These are phyloP conservation scores for Odontocolon sp. DNA, from an alignment of 2,888 invertebrate species.

Conservation along the genomic window DNA sequence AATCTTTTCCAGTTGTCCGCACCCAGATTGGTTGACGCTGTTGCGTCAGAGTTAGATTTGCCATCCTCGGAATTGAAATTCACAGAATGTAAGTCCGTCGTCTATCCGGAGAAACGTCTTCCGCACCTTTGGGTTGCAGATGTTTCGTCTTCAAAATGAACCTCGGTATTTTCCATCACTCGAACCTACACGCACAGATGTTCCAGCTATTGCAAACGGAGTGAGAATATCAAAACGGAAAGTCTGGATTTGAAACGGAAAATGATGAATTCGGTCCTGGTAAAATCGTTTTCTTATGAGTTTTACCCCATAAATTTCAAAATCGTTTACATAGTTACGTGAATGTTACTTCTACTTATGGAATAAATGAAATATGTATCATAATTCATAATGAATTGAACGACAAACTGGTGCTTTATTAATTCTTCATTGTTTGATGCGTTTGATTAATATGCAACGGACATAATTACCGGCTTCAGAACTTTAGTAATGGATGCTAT, in stretches of 20 bases:
- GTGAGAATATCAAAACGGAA: slow-evolving; percentile 3
- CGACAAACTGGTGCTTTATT: too few relatives aligned
- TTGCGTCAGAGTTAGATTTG: background rate
- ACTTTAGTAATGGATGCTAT: too few relatives aligned
- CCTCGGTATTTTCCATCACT: background rate
- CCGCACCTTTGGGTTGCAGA: background rate
- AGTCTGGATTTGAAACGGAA: background rate
- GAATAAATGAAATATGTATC: too few relatives aligned
- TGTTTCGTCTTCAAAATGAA: slow-evolving; percentile 4
- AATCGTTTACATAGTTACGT: too few relatives aligned
- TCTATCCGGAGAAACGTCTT: background rate
- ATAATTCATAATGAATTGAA: too few relatives aligned
- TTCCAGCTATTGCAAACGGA: background rate
- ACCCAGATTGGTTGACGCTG: background rate
- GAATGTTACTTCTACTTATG: too few relatives aligned
- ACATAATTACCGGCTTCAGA: too few relatives aligned
- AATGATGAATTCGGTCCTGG: background rate
- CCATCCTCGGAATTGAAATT: background rate
- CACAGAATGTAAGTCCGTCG: background rate
- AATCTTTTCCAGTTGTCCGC: background rate
- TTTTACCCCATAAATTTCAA: too few relatives aligned
- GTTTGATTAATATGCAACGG: too few relatives aligned
- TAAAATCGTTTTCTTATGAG: background rate
- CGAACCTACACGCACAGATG: background rate
- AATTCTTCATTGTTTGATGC: too few relatives aligned